phyloP scores from a whole-genome alignment of 1,140 invertebrate species.

The Holcopasites calliopsidis region DNA sequence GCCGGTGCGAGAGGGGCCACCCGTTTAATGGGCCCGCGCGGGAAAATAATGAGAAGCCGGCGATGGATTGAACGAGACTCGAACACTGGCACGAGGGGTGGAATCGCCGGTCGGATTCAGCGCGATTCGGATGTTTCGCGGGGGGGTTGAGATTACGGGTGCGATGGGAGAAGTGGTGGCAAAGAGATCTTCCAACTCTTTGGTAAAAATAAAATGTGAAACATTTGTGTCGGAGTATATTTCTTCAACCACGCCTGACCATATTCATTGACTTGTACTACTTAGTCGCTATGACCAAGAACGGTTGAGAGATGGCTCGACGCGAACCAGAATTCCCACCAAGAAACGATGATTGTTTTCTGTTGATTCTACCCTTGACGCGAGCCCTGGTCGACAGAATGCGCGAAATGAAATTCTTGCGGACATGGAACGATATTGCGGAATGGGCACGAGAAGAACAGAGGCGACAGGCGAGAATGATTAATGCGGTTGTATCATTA shows the following conservation, averaged over 20 bases:
- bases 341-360: slow-evolving; percentile 16
- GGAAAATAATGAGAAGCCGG: background rate
- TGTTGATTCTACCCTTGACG: slow-evolving; percentile 36
- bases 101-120: too few species aligned
- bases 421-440: slow-evolving; percentile 37
- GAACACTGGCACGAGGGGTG: too few species aligned
- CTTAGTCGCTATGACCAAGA: background rate
- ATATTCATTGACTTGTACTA: too few species aligned
- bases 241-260: too few species aligned
- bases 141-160: too few species aligned
- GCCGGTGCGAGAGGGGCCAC: background rate
- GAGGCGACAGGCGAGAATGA: background rate
- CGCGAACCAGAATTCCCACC: slow-evolving; percentile 13
- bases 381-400: slow-evolving; percentile 27
- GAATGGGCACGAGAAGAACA: background rate
- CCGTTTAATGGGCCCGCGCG: background rate
- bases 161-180: too few species aligned
- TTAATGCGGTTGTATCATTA: slow-evolving; percentile 40
- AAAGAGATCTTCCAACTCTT: too few species aligned
- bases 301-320: background rate
- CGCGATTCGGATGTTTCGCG: too few species aligned
- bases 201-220: background rate
- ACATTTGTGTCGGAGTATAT: too few species aligned
- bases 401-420: slow-evolving; percentile 66
- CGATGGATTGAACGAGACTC: background rate